Conservation (phyloP, 2,888 invertebrate species). For the Stenodema calcarata region DNA sequence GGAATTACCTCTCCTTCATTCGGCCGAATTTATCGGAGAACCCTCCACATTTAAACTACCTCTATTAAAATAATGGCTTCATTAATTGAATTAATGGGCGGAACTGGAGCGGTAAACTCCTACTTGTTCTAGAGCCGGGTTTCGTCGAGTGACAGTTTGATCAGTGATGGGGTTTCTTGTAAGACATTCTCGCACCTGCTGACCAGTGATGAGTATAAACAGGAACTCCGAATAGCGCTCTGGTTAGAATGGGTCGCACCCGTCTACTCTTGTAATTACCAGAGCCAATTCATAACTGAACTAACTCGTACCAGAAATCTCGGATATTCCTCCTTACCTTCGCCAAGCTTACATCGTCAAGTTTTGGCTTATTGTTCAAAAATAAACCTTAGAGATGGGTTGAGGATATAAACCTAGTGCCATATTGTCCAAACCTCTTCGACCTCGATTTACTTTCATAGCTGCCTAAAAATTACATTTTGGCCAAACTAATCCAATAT, state of each 20-base stretch:
- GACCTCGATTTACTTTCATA: no score
- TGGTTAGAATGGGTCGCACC: neutral
- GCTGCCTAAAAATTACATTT: no score
- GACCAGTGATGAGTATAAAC: neutral
- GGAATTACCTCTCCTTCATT: neutral
- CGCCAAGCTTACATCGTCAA: no score
- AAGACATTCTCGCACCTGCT: neutral
- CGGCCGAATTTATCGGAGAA: constrained; percentile 14
- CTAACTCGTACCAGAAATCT: no score
- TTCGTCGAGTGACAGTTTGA: neutral
- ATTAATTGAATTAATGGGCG: constrained; percentile 35
- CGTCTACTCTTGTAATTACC: neutral
- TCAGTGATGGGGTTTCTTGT: neutral
- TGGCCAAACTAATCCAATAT: no score
- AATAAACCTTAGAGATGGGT: no score
- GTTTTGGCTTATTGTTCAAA: no score
- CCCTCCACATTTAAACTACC: neutral
- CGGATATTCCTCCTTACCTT: no score
- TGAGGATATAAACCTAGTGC: no score
- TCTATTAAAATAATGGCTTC: constrained; percentile 42
- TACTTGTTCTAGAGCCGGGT: neutral
- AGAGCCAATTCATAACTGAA: no score
- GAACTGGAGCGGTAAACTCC: constrained; percentile 14
- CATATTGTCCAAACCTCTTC: no score
- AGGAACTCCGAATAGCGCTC: neutral